Evolutionary conservation across 1,140 invertebrate genomes (phyloP).

Genomic region (Penaeus japonicus): DNA sequence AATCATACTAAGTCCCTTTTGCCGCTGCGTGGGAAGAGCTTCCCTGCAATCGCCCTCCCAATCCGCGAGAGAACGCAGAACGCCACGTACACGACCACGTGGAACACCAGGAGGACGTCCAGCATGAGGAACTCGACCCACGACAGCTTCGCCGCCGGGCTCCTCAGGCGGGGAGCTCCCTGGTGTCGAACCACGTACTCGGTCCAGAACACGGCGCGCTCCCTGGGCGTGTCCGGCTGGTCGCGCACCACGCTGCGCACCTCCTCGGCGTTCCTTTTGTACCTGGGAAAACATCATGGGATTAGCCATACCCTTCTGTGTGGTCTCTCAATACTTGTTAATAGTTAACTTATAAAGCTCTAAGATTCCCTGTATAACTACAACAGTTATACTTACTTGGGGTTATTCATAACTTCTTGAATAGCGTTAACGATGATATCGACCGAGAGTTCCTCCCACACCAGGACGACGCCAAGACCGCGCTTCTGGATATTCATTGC

Average conservation of each 20-base stretch:
- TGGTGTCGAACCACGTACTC: constrained; percentile 37
- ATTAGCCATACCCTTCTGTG: too few relatives aligned
- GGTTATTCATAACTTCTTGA: not conserved
- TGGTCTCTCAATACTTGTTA: not conserved
- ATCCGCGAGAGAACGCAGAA: not conserved
- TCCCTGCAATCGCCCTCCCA: not conserved
- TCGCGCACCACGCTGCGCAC: not conserved
- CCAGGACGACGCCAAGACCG: not conserved
- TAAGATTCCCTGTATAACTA: not conserved
- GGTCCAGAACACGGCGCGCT: constrained; percentile 43
- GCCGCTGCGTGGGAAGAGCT: not conserved
- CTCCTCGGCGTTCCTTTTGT: not conserved
- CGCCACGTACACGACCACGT: not conserved
- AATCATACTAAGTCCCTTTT: not conserved
- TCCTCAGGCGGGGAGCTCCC: constrained; percentile 26
- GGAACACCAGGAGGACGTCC: not conserved
- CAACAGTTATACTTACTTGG: not conserved
- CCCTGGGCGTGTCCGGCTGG: not conserved
- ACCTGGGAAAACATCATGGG: not conserved
- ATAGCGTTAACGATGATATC: not conserved
- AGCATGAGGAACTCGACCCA: constrained; percentile 41
- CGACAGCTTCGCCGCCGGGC: constrained; percentile 13
- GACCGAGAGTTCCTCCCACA: not conserved
- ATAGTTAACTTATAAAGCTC: not conserved
- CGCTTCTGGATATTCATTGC: too few relatives aligned